Conservation (phyloP, 2,113 vertebrate genomes). For the Ardeotis arabs region DNA sequence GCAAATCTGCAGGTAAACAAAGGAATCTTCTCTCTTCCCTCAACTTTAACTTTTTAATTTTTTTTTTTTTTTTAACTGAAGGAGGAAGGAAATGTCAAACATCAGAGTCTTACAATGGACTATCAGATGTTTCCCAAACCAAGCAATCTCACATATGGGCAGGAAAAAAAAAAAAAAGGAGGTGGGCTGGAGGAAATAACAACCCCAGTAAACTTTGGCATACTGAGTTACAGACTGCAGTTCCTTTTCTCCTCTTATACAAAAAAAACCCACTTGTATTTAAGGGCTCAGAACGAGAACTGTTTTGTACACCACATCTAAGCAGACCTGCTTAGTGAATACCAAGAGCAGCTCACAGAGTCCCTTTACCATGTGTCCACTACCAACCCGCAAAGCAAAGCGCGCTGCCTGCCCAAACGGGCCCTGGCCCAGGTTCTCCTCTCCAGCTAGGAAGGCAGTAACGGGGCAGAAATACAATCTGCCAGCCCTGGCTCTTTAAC, state of each 20-base stretch:
- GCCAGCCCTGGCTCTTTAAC: neutral
- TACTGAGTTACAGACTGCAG: neutral
- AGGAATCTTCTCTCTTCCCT: neutral
- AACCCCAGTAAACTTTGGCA: neutral
- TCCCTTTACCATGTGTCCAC: neutral
- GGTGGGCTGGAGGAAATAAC: neutral
- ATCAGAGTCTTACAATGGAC: slow-evolving; percentile 27
- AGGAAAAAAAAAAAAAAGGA: neutral
- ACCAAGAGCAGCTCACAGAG: neutral
- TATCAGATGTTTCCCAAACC: slow-evolving; percentile 50
- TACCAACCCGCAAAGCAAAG: neutral
- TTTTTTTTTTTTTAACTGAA: neutral
- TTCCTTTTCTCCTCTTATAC: neutral
- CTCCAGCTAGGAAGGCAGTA: neutral
- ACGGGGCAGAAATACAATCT: neutral
- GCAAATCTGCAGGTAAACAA: neutral
- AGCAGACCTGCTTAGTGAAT: neutral
- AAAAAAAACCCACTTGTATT: neutral
- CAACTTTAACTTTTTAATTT: neutral
- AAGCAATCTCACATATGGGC: slow-evolving; percentile 10
- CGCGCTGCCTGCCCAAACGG: neutral
- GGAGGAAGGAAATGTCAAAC: slow-evolving; percentile 55
- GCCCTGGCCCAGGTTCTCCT: neutral
- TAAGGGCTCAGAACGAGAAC: neutral
- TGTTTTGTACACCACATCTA: neutral